These are phyloP conservation scores for Plebejus anna DNA, from an alignment of 2,888 invertebrate species.

Conservation along the genomic window DNA sequence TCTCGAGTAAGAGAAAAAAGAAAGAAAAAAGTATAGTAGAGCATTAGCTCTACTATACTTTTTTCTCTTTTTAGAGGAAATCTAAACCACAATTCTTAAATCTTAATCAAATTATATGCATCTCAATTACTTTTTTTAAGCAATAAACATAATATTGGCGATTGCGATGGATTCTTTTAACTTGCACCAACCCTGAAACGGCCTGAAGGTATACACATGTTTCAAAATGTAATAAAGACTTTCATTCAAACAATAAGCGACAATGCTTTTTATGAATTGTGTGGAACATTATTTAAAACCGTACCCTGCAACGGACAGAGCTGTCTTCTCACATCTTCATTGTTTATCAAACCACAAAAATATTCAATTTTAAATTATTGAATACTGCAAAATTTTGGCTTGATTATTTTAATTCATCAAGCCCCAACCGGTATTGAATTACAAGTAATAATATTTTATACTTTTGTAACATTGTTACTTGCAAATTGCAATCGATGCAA, in stretches of 20 bases:
- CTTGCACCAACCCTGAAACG: conserved; percentile 41
- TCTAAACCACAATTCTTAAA: not conserved
- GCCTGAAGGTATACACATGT: conserved; percentile 66
- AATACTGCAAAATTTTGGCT: not conserved
- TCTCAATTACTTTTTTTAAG: not conserved
- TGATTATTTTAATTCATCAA: too few relatives aligned
- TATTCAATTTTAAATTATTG: not conserved
- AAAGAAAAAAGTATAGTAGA: too few relatives aligned
- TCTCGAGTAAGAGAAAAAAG: too few relatives aligned
- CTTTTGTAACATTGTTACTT: not conserved
- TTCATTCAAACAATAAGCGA: conserved; percentile 36
- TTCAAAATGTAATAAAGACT: conserved; percentile 38
- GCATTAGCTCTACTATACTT: not conserved
- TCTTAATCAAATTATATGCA: not conserved
- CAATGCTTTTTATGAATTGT: conserved; percentile 35
- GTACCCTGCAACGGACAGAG: conserved; percentile 3
- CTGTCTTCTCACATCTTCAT: not conserved
- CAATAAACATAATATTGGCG: not conserved
- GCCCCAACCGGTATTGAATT: too few relatives aligned
- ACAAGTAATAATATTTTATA: too few relatives aligned
- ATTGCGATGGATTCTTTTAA: conserved; percentile 30
- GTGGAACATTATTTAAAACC: conserved; percentile 24
- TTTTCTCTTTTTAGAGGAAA: not conserved
- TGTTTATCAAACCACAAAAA: not conserved
- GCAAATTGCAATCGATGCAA: too few relatives aligned